Evolutionary conservation across 2,113 vertebrate species (phyloP).

Genomic region (Oryzias celebensis): DNA sequence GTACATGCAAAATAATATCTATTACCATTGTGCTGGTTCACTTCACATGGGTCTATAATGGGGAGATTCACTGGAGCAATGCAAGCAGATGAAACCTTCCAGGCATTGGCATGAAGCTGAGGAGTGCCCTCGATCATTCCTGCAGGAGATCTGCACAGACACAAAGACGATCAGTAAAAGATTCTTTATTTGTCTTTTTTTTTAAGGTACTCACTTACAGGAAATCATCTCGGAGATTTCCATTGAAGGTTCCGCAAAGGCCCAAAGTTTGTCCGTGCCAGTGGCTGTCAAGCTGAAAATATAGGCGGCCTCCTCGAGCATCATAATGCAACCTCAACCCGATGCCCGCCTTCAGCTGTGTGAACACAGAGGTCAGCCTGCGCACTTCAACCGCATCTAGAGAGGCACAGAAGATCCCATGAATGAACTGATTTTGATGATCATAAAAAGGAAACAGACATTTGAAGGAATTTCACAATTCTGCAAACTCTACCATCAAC

Average conservation of each 20-base stretch:
- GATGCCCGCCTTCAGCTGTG: slow-evolving; percentile 86
- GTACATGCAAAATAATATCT: background rate
- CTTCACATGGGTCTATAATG: slow-evolving; percentile 90
- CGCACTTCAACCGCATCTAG: slow-evolving; percentile 85
- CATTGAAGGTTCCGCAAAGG: slow-evolving; percentile 95
- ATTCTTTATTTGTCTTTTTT: background rate
- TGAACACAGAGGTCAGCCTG: slow-evolving; percentile 89
- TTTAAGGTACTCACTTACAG: slow-evolving; percentile 79
- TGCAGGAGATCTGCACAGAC: slow-evolving; percentile 85
- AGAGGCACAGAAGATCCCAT: background rate
- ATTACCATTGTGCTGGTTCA: slow-evolving; percentile 92
- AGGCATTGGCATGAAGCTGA: slow-evolving; percentile 93
- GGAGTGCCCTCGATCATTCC: slow-evolving; percentile 98
- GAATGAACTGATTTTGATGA: background rate
- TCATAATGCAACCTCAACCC: slow-evolving; percentile 90
- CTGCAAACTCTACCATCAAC: slow-evolving; percentile 76
- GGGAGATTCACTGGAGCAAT: slow-evolving; percentile 89
- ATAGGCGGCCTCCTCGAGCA: slow-evolving; percentile 86
- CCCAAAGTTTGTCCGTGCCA: slow-evolving; percentile 91
- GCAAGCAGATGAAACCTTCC: slow-evolving; percentile 95
- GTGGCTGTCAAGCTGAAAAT: slow-evolving; percentile 84
- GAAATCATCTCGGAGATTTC: slow-evolving; percentile 97
- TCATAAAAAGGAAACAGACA: background rate
- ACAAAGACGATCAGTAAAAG: slow-evolving; percentile 12
- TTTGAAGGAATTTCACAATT: background rate